Evolutionary conservation across 2,888 invertebrate genomes (phyloP).

Genomic region (Acrobasis repandana): DNA sequence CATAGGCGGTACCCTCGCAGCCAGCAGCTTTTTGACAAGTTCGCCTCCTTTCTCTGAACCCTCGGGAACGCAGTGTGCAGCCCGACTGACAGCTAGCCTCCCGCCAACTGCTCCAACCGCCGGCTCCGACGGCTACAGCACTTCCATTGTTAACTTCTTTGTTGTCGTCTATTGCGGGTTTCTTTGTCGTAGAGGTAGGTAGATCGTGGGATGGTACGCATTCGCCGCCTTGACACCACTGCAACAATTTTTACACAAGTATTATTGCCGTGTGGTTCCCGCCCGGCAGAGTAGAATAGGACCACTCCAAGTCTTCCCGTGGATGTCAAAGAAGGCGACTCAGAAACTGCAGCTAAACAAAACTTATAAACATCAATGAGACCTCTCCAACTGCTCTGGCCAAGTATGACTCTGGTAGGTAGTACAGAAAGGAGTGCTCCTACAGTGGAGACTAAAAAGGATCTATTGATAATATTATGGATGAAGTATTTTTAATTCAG

Average conservation of each 20-base stretch:
- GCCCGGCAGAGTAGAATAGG: too few relatives aligned
- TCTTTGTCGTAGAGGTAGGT: slow-evolving; percentile 30
- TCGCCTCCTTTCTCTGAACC: slow-evolving; percentile 82
- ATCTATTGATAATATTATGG: too few relatives aligned
- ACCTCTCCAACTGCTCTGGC: too few relatives aligned
- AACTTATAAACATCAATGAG: too few relatives aligned
- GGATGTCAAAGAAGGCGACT: too few relatives aligned
- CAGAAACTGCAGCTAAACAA: too few relatives aligned
- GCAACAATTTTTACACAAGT: slow-evolving; percentile 33
- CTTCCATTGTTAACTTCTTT: slow-evolving; percentile 44
- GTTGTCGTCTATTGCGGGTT: slow-evolving; percentile 28
- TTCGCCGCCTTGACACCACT: slow-evolving; percentile 87
- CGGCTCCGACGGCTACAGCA: slow-evolving; percentile 72
- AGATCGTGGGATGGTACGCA: slow-evolving; percentile 74
- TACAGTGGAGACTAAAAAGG: too few relatives aligned
- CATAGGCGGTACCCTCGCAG: slow-evolving; percentile 85
- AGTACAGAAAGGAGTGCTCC: too few relatives aligned
- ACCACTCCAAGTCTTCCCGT: too few relatives aligned
- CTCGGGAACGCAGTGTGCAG: slow-evolving; percentile 85
- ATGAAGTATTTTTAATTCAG: too few relatives aligned
- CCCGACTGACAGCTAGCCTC: slow-evolving; percentile 85
- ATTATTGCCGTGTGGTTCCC: too few relatives aligned
- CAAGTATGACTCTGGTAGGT: too few relatives aligned
- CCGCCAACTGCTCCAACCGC: slow-evolving; percentile 86
- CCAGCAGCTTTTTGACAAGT: slow-evolving; percentile 80